Base-by-base conservation (phyloP, 2,113 vertebrate genomes). In the Equus quagga region DNA sequence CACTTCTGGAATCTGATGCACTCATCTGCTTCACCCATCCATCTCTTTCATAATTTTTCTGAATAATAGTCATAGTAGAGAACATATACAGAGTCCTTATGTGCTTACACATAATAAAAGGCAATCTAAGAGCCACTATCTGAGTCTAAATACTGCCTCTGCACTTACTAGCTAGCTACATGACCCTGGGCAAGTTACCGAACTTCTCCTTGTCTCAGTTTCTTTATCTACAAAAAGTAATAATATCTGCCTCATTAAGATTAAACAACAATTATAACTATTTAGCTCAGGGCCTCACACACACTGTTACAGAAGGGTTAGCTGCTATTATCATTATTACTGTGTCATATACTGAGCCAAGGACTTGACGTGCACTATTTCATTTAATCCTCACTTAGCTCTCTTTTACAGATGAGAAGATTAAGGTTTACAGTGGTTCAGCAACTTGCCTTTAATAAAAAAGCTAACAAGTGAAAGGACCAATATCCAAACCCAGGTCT, bases 391-490 rank as follows among this genome's bases (percentile, higher is more conserved):
- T 80, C 58, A 70, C 24, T 79, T 80, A 51, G 44, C 26, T 76
- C 85, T 81, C 26, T 28, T 91, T 89, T 86, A 90, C 56, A 80
- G 60, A 84, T 54, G 72, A 80, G 36, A 54, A 70, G 28, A 89
- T 0, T 76, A 33, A 95, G 15, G 58, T 69, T 85, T 62, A 65
- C 51, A 54, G 44, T 69, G 6, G 67, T 81, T 96, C 81, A 85
- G 36, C 44, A 96, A 65, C 21, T 81, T 91, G 26, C 49, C 64
- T 84, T 90, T 88, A 80, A 8, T 60, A 73, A 36, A 96, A 92
- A 93, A 69, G 26, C 28, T 79, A 92, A 44, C 23, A 94, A 54
- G 44, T 31, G 0, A 5, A 87, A 96, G 33, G 13, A 60, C 12
- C 83, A 51, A 64, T 60, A 62, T 41, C 46, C 56, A 92, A 82